Evolutionary conservation across 2,888 invertebrate genomes (phyloP).

Genomic region (Carcina quercana): DNA sequence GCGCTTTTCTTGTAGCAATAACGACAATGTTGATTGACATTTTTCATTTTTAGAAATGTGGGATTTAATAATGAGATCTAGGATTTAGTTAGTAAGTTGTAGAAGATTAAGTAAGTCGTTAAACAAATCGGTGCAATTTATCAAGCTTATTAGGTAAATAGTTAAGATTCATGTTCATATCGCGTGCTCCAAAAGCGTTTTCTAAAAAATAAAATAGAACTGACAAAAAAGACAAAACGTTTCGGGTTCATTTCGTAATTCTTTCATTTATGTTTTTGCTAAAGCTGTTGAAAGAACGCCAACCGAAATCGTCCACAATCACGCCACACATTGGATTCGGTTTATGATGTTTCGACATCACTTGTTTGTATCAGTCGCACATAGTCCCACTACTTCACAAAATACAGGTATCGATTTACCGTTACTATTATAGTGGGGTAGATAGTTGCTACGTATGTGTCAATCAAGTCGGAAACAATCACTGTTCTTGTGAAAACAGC

Average conservation of each 20-base stretch:
- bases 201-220: constrained; percentile 34
- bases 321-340: constrained; percentile 47
- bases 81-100: no score
- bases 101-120: no score
- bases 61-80: no score
- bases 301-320: constrained; percentile 43
- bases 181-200: constrained; percentile 45
- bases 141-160: background rate
- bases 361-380: no score
- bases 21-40: no score
- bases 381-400: no score
- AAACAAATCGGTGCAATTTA: no score
- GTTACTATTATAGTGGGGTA: constrained; percentile 10
- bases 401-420: constrained; percentile 10
- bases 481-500: background rate
- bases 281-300: constrained; percentile 45
- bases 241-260: constrained; percentile 44
- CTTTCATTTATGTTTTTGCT: constrained; percentile 44
- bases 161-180: constrained; percentile 22
- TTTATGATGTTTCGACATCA: no score
- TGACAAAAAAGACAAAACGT: constrained; percentile 38
- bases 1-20: no score
- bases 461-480: constrained; percentile 1
- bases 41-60: no score
- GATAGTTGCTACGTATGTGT: constrained; percentile 3